Percentiles rank a stretch among this genome's conserved stretches.
phyloP scores from a whole-genome alignment of 2,113 vertebrate genomes.

The Takifugu flavidus region DNA sequence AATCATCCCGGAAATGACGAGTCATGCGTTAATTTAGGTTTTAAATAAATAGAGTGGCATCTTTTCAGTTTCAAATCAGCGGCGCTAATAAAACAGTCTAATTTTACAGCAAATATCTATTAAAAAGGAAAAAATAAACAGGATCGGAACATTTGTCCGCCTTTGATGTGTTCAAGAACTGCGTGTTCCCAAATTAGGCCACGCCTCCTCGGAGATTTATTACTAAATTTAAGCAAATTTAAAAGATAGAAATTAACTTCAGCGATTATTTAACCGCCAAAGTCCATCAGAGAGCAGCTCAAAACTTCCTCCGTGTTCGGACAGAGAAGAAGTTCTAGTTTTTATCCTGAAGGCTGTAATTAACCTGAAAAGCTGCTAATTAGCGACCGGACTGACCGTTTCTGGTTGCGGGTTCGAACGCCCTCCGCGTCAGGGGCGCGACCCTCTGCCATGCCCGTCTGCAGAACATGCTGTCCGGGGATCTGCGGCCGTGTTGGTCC shows the following conservation, averaged over 20 bases:
- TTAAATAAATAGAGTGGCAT: too few species aligned
- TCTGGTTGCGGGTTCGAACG: conserved; percentile 30
- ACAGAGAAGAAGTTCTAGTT: neutral
- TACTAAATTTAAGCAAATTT: neutral
- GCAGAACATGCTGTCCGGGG: conserved; percentile 73
- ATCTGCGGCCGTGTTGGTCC: neutral
- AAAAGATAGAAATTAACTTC: neutral
- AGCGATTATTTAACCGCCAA: neutral
- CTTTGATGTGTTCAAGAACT: conserved; percentile 32
- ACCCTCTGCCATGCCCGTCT: conserved; percentile 78
- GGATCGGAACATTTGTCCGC: neutral
- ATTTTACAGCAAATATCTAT: too few species aligned
- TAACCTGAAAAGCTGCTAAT: neutral
- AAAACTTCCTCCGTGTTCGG: neutral
- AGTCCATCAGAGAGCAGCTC: neutral
- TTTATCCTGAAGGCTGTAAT: neutral
- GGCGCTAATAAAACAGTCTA: too few species aligned
- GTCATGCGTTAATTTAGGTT: too few species aligned
- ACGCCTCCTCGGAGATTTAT: conserved; percentile 30
- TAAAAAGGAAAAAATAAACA: neutral
- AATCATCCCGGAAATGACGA: too few species aligned
- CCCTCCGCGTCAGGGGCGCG: conserved; percentile 69
- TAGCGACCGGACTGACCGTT: conserved; percentile 48
- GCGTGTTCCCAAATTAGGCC: conserved; percentile 48
- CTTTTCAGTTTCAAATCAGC: too few species aligned